Evolutionary conservation across 1,140 invertebrate genomes (phyloP), one percentile per base, ranked within the genome.

Genomic region (Neodiprion virginianus): DNA sequence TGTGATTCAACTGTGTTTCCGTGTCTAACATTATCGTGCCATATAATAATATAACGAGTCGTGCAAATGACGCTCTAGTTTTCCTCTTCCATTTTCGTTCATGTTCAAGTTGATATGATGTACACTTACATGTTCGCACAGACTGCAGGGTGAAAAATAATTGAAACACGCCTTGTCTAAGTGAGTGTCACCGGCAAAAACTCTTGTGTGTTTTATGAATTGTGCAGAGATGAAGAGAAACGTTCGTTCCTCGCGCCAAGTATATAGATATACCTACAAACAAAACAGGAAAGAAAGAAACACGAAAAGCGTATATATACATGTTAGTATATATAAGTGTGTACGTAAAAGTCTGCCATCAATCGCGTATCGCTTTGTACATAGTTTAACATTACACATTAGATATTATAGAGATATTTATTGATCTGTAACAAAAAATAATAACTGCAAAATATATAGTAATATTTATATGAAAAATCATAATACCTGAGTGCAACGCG

Each of bases 391-490:
- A 76, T 83, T 84, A 84, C 76, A 80, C 75, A 76, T 79, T 74
- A 40, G 1, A 40, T 40, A 40, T 40, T 40, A 40, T 40, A 79
- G 80, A 82, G 76, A 83, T 83, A 84, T 84, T 83, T 84, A 84
- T 84, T 81, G 78, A 84, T 82, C 76, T 83, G 81, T 84, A 84
- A 76, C 82, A 78, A 77, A 82, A 72, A 40, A 40, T 40, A 61
- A 61, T 14, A 61, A 61, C 11, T 17, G 53, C 5, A 61, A 61
- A 73, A 77, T 74, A 77, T 78, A 78, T 78, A 76, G 77, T 74
- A 66, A 78, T 78, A 78, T 78, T 78, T 78, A 78, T 78, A 78
- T 74, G 76, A 76, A 61, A 74, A 76, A 17, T 14, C 11, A 61
- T 61, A 61, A 61, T 17, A 61, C 28, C 28, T 40, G 5, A 1